Percentiles rank a stretch among this genome's conserved stretches.
These are phyloP conservation scores for Cinara cedri DNA, from an alignment of 2,888 invertebrate genomes.

Conservation along the genomic window DNA sequence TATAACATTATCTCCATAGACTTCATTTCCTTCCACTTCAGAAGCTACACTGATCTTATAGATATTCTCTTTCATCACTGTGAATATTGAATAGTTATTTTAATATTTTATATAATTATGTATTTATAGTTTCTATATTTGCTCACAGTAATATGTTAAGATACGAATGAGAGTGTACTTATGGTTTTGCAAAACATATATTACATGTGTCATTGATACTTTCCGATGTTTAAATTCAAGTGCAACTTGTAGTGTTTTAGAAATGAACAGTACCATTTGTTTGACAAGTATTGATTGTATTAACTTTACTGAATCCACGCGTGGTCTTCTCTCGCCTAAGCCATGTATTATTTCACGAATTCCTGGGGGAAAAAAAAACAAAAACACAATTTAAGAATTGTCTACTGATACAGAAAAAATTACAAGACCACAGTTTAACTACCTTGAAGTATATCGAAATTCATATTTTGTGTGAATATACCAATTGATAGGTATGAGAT, in stretches of 20 bases:
- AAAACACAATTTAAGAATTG: neutral
- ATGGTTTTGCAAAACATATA: neutral
- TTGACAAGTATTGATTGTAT: neutral
- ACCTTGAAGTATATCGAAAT: neutral
- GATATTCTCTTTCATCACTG: slow-evolving; percentile 2
- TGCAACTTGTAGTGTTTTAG: neutral
- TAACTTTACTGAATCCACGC: neutral
- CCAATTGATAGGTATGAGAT: no score
- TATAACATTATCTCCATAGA: no score
- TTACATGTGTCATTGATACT: neutral
- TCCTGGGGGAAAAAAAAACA: neutral
- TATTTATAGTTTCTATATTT: neutral
- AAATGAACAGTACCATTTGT: slow-evolving; percentile 5
- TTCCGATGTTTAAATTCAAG: neutral
- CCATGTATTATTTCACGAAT: slow-evolving; percentile 15
- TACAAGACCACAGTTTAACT: neutral
- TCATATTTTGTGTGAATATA: neutral
- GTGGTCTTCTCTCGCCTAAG: neutral
- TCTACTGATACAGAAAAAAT: neutral
- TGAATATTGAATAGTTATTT: no score
- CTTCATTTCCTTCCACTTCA: no score
- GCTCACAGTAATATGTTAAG: neutral
- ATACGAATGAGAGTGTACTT: neutral
- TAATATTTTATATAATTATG: no score
- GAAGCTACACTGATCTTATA: neutral